Conservation (phyloP, 2,113 vertebrate genomes). For the Oriolus oriolus region DNA sequence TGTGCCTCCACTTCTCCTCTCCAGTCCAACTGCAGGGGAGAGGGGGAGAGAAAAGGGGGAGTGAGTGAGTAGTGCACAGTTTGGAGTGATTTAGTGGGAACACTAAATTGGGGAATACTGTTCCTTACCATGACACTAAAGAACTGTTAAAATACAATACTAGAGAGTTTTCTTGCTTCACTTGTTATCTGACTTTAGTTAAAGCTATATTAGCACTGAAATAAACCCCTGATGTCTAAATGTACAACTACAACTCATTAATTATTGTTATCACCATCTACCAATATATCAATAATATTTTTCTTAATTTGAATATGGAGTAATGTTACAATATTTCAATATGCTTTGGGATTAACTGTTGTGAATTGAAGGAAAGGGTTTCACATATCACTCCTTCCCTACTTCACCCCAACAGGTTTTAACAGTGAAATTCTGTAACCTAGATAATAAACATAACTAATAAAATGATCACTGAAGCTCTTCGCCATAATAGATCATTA, state of each 20-base stretch:
- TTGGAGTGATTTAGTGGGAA: background rate
- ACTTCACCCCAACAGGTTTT: background rate
- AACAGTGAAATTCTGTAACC: background rate
- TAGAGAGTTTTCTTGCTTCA: background rate
- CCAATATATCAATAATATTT: background rate
- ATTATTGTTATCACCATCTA: background rate
- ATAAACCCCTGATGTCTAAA: background rate
- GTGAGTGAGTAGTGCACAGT: background rate
- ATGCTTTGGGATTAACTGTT: background rate
- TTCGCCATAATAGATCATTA: background rate
- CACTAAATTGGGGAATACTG: background rate
- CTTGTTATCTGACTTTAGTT: background rate
- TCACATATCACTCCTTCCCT: background rate
- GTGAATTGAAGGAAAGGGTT: background rate
- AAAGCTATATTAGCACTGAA: background rate
- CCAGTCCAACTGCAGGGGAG: background rate
- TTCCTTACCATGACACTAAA: background rate
- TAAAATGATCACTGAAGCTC: background rate
- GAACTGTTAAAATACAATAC: background rate
- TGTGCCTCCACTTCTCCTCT: background rate
- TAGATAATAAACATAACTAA: background rate
- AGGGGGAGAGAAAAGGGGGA: accelerated
- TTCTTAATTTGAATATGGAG: background rate
- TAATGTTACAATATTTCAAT: background rate
- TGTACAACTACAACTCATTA: background rate